Conservation (phyloP, 2,888 invertebrate species). For the Athalia rosae region DNA sequence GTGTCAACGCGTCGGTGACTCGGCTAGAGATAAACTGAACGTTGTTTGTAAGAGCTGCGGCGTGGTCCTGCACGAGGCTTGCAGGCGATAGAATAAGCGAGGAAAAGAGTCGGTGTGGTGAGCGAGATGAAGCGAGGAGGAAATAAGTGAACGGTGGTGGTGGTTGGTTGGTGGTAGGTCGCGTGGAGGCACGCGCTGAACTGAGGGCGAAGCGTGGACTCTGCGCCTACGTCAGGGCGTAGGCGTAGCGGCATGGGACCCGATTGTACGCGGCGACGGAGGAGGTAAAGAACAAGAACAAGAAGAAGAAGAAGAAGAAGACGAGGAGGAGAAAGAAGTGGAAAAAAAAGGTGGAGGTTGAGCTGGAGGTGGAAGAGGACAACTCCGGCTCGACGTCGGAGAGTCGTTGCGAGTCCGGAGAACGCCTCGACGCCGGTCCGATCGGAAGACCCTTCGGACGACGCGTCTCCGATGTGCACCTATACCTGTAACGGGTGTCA, state of each 20-base stretch:
- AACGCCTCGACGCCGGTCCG: slow-evolving; percentile 2
- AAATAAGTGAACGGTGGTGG: slow-evolving; percentile 52
- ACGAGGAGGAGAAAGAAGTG: slow-evolving; percentile 19
- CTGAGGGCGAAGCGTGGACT: slow-evolving; percentile 72
- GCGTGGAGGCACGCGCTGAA: slow-evolving; percentile 74
- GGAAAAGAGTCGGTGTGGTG: slow-evolving; percentile 43
- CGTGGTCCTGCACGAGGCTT: slow-evolving; percentile 29
- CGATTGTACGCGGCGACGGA: slow-evolving; percentile 35
- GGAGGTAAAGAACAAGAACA: not conserved
- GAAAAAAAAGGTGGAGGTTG: slow-evolving; percentile 27
- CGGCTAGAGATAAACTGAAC: no score
- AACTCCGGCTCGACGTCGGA: slow-evolving; percentile 47
- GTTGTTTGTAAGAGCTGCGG: no score
- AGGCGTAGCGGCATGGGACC: slow-evolving; percentile 62
- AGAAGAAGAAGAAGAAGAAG: not conserved
- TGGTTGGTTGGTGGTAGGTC: slow-evolving; percentile 72
- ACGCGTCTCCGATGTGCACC: slow-evolving; percentile 10
- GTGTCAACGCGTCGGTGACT: no score
- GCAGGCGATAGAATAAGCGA: slow-evolving; percentile 25
- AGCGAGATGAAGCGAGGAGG: slow-evolving; percentile 55
- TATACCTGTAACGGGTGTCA: slow-evolving; percentile 41
- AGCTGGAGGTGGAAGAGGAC: slow-evolving; percentile 40
- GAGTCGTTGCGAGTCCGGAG: slow-evolving; percentile 41
- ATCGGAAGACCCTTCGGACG: not conserved
- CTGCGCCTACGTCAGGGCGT: slow-evolving; percentile 71